phyloP scores from a whole-genome alignment of 2,888 invertebrate genomes.

The Cremastobaeus sp. region DNA sequence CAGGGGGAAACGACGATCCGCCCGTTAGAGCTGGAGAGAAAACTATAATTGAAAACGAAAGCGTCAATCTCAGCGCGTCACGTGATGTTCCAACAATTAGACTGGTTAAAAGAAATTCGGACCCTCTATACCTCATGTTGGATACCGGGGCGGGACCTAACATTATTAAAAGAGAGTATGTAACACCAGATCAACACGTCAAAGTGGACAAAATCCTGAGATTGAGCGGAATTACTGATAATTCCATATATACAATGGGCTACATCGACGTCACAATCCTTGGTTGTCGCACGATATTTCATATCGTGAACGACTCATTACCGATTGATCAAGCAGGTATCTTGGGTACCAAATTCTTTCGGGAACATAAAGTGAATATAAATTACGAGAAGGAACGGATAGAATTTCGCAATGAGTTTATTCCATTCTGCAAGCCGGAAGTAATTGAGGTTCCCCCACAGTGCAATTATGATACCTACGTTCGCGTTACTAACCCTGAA shows the following conservation, averaged over 20 bases:
- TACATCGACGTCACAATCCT: constrained; percentile 14
- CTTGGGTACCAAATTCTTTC: too few relatives aligned
- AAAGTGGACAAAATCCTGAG: constrained; percentile 11
- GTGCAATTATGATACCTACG: not conserved
- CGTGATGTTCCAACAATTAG: not conserved
- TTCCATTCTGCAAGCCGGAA: constrained; percentile 4
- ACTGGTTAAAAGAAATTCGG: not conserved
- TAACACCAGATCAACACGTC: not conserved
- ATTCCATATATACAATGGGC: constrained; percentile 20
- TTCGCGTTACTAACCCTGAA: not conserved
- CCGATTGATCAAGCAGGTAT: too few relatives aligned
- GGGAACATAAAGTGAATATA: constrained; percentile 10
- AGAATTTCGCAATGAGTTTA: not conserved
- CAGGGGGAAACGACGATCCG: constrained; percentile 2
- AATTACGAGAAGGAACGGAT: constrained; percentile 25
- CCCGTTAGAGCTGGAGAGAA: not conserved
- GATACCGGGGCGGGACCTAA: constrained; percentile 49
- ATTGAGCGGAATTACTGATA: constrained; percentile 35
- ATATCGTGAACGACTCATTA: constrained; percentile 31
- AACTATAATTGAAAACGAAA: constrained; percentile 9
- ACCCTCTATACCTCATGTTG: constrained; percentile 24
- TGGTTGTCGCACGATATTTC: constrained; percentile 16
- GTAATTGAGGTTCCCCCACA: not conserved
- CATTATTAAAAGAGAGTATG: constrained; percentile 27
- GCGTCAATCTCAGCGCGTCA: constrained; percentile 11